Percentiles rank a stretch among this genome's conserved stretches.
phyloP scores from a whole-genome alignment of 2,113 vertebrate species.

The Pseudolaguvia tuberculata region DNA sequence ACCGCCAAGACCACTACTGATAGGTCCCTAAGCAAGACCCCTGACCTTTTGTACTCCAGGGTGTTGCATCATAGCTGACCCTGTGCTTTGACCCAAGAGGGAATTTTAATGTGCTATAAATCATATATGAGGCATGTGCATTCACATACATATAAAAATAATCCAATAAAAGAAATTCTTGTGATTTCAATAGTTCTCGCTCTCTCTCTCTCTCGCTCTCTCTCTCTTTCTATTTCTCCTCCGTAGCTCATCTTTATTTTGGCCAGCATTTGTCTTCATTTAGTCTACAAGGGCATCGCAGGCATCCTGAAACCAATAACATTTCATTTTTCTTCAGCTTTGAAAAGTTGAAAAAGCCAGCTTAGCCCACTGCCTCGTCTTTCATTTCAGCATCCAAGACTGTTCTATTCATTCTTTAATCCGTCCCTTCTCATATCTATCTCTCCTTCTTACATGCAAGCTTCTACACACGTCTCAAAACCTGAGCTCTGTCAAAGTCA shows the following conservation, averaged over 20 bases:
- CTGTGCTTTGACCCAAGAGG: no score
- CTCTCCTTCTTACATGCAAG: slow-evolving; percentile 36
- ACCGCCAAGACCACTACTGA: no score
- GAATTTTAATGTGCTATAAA: no score
- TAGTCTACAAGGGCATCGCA: slow-evolving; percentile 53
- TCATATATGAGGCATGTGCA: no score
- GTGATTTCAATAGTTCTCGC: neutral
- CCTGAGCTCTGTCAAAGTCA: slow-evolving; percentile 25
- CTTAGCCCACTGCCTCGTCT: slow-evolving; percentile 18
- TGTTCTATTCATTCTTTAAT: slow-evolving; percentile 51
- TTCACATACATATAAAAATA: no score
- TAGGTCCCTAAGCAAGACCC: no score
- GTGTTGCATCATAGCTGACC: no score
- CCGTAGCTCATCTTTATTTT: slow-evolving; percentile 27
- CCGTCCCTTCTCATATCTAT: slow-evolving; percentile 34
- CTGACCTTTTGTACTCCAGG: no score
- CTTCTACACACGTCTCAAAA: slow-evolving; percentile 15
- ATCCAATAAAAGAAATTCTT: neutral
- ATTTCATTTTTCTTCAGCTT: slow-evolving; percentile 52
- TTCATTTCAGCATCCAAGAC: slow-evolving; percentile 31
- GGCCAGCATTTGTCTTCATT: slow-evolving; percentile 59
- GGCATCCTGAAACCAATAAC: slow-evolving; percentile 47
- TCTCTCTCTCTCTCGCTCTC: slow-evolving; percentile 1
- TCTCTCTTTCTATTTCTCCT: slow-evolving; percentile 4
- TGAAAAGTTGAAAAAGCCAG: slow-evolving; percentile 50